Conservation (phyloP, 2,888 invertebrate species). For the Eilema depressum region DNA sequence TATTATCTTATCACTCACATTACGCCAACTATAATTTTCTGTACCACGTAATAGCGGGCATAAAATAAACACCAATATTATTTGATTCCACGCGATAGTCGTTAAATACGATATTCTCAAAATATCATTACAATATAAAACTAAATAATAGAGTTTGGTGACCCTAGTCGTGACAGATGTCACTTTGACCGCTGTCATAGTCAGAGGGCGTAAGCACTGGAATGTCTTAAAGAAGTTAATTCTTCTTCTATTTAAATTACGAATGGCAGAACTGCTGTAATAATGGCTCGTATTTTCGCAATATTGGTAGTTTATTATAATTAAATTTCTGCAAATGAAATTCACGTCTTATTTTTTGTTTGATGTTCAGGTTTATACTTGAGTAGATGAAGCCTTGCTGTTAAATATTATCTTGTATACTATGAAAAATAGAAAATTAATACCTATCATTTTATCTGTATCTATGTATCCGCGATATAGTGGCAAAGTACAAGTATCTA, state of each 20-base stretch:
- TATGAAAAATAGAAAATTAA: no score
- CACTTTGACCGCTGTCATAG: slow-evolving; percentile 69
- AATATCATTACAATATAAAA: no score
- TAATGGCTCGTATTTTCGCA: not conserved
- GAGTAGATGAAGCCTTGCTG: no score
- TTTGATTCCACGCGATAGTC: no score
- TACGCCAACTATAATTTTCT: no score
- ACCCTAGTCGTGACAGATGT: slow-evolving; percentile 48
- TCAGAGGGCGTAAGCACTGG: slow-evolving; percentile 52
- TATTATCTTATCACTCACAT: no score
- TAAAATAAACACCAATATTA: no score
- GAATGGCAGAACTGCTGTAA: not conserved
- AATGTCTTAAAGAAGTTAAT: slow-evolving; percentile 35
- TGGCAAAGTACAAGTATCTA: no score
- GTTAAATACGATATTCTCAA: no score
- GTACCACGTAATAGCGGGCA: no score
- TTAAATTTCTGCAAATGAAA: not conserved
- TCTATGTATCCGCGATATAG: no score
- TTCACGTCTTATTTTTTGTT: not conserved
- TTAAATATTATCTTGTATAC: not conserved
- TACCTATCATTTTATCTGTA: no score
- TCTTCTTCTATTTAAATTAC: slow-evolving; percentile 30
- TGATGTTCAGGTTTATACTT: not conserved
- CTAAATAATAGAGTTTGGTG: not conserved
- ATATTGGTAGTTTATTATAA: not conserved